Evolutionary conservation across 1,140 invertebrate genomes (phyloP).

Genomic region (Eumaeus atala): DNA sequence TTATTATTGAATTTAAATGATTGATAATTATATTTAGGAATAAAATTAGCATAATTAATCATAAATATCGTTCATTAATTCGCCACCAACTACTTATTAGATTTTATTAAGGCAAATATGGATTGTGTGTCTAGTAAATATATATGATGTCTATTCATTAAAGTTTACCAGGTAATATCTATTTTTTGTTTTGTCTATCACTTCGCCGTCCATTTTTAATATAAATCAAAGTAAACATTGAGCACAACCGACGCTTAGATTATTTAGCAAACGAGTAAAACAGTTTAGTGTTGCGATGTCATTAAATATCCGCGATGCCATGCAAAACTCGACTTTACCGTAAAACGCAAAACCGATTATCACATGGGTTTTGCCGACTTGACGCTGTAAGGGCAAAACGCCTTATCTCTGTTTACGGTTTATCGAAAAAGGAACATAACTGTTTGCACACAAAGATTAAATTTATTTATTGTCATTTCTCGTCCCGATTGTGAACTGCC

Average conservation of each 20-base stretch:
- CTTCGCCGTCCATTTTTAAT: not conserved
- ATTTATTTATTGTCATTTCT: not conserved
- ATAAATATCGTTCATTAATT: too few relatives aligned
- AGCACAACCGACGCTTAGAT: not conserved
- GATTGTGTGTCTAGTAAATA: too few relatives aligned
- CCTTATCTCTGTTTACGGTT: slow-evolving; percentile 20
- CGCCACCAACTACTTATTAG: too few relatives aligned
- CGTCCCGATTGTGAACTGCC: too few relatives aligned
- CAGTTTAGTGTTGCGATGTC: not conserved
- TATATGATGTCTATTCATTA: not conserved
- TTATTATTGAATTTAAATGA: too few relatives aligned
- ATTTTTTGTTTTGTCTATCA: not conserved
- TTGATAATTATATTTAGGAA: too few relatives aligned
- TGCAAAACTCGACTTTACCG: not conserved
- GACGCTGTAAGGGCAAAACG: slow-evolving; percentile 4
- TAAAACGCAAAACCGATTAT: not conserved
- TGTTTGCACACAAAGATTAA: not conserved
- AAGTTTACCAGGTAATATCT: slow-evolving; percentile 1
- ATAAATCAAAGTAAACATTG: not conserved
- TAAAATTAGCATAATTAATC: too few relatives aligned
- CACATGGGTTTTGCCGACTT: not conserved
- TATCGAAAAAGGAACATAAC: slow-evolving; percentile 16
- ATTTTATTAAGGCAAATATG: too few relatives aligned
- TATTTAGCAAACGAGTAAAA: slow-evolving; percentile 6
- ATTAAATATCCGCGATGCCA: not conserved